Percentiles rank a stretch among this genome's conserved stretches.
These are phyloP conservation scores for Leguminivora glycinivorella DNA, from an alignment of 1,140 invertebrate genomes.

Conservation along the genomic window DNA sequence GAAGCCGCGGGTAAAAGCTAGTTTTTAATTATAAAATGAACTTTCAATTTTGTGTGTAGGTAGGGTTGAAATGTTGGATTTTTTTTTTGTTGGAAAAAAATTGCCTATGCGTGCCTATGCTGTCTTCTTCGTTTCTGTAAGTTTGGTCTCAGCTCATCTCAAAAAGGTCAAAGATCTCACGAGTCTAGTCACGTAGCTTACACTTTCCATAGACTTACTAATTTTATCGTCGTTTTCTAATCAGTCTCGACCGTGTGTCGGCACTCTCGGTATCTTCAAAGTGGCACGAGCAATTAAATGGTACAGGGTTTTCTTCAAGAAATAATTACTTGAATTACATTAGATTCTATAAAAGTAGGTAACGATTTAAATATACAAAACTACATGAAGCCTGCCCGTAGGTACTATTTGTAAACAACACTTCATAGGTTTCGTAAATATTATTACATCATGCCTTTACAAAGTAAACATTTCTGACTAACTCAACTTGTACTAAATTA, in stretches of 20 bases:
- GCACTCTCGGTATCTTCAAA: slow-evolving; percentile 2
- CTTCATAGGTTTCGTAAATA: too few relatives aligned
- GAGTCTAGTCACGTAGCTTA: not conserved
- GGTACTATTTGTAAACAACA: too few relatives aligned
- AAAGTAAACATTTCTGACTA: too few relatives aligned
- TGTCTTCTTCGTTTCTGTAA: not conserved
- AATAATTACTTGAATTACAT: not conserved
- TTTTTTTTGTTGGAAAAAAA: not conserved
- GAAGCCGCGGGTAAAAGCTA: too few relatives aligned
- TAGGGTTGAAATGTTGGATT: not conserved
- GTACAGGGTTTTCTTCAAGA: not conserved
- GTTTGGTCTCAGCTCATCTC: not conserved
- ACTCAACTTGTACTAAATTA: too few relatives aligned
- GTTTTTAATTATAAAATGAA: too few relatives aligned
- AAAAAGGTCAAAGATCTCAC: slow-evolving; percentile 7
- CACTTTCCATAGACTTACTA: slow-evolving; percentile 11
- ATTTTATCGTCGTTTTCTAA: slow-evolving; percentile 23
- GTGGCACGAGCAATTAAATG: slow-evolving; percentile 9
- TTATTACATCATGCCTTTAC: too few relatives aligned
- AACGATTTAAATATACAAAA: too few relatives aligned
- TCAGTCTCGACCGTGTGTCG: not conserved
- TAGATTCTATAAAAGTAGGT: not conserved
- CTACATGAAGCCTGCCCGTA: too few relatives aligned
- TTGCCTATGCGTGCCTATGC: not conserved
- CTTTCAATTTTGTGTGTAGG: too few relatives aligned